Base-by-base conservation (phyloP, 2,888 invertebrate species). In the Cephus spinipes region DNA sequence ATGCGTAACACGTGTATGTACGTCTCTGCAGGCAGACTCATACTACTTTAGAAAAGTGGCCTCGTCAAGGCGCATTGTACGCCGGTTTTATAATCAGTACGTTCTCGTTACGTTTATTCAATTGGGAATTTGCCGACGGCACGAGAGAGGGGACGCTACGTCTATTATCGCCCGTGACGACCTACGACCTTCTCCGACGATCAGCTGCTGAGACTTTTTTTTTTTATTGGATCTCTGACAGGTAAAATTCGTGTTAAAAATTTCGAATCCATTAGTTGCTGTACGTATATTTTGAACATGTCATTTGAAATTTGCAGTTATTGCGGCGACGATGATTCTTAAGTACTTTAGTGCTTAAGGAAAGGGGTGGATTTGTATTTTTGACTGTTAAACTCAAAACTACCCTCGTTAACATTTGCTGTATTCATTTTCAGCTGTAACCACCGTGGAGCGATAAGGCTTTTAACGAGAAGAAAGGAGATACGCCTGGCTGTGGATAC, bases 31-130 rank as follows among this genome's bases (percentile, higher is more conserved):
- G 69, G 6, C 75, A 32, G 69, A 78, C 77, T 75, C 77, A 78
- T 71, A 77, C n/a, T 33, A 40, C 73, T 80, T 79, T 31, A 73
- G 69, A 83, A 84, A 81, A 82, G 80, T 75, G 79, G 69, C 77
- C 82, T 88, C 87, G 84, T 89, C 85, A 87, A 80, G 74, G 76
- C 77, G 75, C 80, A 88, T 86, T 87, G 87, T 87, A 79, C 76
- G 76, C 78, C 74, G 81, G 79, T 85, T 89, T 86, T 87, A 85
- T 86, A 85, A 88, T 88, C 84, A 84, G 77, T 71, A 31, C 71
- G 71, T 32, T 71, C 71, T 71, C 31, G 71, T 71, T 71, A 71
- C 12, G 31, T 71, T 71, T 12, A 71, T 71, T 71, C 71, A 71
- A 71, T 71, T 71, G 71, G 31, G 71, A 31, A 71, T 71, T 23